A percentile compares a stretch with the other conserved stretches of the same genome.
Evolutionary conservation across 2,797 vertebrate species (phyloP).

Genomic region (Orestias chungarensis): DNA sequence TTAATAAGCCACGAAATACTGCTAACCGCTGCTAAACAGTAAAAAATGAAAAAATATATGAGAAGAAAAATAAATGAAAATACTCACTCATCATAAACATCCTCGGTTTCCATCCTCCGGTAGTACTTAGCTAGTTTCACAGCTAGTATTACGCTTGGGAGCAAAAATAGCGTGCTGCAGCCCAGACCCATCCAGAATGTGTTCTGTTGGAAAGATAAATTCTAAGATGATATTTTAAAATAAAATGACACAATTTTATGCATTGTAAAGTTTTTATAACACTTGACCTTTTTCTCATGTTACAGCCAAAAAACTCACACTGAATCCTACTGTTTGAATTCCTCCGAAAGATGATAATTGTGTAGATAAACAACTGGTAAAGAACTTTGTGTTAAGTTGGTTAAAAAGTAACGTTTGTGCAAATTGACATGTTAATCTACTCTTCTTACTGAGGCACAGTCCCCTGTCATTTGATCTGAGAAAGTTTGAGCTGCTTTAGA

Average conservation of each 20-base stretch:
- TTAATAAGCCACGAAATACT: not conserved
- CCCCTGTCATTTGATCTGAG: too few species aligned
- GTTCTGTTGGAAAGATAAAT: constrained; percentile 79
- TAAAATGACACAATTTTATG: not conserved
- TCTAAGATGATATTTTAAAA: not conserved
- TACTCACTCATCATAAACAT: constrained; percentile 97
- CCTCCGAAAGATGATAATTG: not conserved
- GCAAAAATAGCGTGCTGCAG: constrained; percentile 86
- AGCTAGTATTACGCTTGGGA: constrained; percentile 91
- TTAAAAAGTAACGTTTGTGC: too few species aligned
- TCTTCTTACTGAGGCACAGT: too few species aligned
- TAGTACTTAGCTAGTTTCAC: constrained; percentile 95
- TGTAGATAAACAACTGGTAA: too few species aligned
- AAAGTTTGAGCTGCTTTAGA: too few species aligned
- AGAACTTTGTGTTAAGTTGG: not conserved
- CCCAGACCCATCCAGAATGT: constrained; percentile 96
- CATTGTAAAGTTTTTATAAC: not conserved
- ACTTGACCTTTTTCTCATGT: not conserved
- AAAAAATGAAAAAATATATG: not conserved
- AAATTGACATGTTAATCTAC: too few species aligned
- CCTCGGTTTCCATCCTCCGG: constrained; percentile 97
- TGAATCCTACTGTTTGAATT: not conserved
- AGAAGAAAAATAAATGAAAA: not conserved
- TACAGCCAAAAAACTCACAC: not conserved
- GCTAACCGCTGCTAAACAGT: not conserved